Conservation (phyloP, 2,113 vertebrate species). For the Hippolais icterina region DNA sequence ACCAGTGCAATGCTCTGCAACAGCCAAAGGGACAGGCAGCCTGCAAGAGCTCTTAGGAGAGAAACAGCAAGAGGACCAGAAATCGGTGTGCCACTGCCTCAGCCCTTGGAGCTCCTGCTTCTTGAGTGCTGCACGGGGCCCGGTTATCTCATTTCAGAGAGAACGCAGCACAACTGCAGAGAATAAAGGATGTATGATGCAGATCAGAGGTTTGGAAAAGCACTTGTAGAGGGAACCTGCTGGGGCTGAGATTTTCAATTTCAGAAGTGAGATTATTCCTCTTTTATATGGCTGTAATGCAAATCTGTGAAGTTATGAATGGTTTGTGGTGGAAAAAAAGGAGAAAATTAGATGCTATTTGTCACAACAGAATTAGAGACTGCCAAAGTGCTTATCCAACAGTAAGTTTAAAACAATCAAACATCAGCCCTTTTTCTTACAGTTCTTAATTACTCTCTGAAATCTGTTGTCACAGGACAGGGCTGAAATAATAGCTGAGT, state of each 20-base stretch:
- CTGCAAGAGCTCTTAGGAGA: not conserved
- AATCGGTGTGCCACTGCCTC: not conserved
- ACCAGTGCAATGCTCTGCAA: not conserved
- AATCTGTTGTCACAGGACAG: not conserved
- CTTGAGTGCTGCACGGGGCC: not conserved
- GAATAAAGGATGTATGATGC: not conserved
- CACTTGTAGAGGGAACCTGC: not conserved
- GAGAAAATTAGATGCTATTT: not conserved
- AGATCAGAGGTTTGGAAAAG: not conserved
- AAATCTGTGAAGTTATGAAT: not conserved
- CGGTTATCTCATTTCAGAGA: not conserved
- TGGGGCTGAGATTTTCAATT: not conserved
- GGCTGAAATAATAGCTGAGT: not conserved
- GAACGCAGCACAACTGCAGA: accelerated
- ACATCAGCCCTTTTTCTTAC: not conserved
- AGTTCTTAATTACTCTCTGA: not conserved
- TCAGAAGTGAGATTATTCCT: not conserved
- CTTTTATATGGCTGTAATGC: not conserved
- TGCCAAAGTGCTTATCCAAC: not conserved
- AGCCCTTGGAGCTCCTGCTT: not conserved
- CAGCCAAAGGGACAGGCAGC: not conserved
- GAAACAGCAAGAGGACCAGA: not conserved
- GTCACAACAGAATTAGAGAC: not conserved
- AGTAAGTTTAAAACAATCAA: not conserved
- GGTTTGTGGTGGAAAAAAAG: not conserved